Conservation (phyloP, 2,888 invertebrate genomes). For the Zeuzera pyrina region DNA sequence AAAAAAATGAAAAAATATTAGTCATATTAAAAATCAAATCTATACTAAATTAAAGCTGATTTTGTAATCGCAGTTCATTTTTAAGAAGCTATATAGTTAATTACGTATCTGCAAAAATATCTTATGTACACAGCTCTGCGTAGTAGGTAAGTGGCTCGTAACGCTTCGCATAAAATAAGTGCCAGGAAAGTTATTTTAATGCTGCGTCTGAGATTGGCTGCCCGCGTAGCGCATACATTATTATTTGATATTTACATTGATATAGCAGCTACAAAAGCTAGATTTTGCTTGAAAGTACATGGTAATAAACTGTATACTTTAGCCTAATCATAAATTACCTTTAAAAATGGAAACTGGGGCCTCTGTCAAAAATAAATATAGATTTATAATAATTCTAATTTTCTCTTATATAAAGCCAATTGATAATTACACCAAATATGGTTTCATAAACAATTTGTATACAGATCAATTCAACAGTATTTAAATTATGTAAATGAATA, state of each 20-base stretch:
- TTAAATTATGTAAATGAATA: neutral
- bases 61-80: constrained; percentile 21
- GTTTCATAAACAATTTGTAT: neutral
- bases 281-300: constrained; percentile 26
- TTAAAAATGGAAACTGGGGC: constrained; percentile 66
- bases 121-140: constrained; percentile 27
- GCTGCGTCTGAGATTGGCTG: constrained; percentile 40
- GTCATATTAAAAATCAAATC: constrained; percentile 23
- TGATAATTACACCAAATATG: neutral
- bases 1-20: constrained; percentile 60
- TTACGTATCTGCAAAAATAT: constrained; percentile 24
- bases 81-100: constrained; percentile 39
- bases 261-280: constrained; percentile 53
- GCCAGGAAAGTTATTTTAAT: constrained; percentile 50
- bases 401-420: neutral
- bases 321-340: constrained; percentile 62
- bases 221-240: constrained; percentile 38
- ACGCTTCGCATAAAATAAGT: constrained; percentile 31
- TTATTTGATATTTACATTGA: constrained; percentile 32
- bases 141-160: constrained; percentile 32
- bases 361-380: constrained; percentile 65
- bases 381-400: constrained; percentile 17
- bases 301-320: no score
- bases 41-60: constrained; percentile 23
- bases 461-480: neutral